phyloP scores from a whole-genome alignment of 2,888 invertebrate species.

The Philereme vetulata region DNA sequence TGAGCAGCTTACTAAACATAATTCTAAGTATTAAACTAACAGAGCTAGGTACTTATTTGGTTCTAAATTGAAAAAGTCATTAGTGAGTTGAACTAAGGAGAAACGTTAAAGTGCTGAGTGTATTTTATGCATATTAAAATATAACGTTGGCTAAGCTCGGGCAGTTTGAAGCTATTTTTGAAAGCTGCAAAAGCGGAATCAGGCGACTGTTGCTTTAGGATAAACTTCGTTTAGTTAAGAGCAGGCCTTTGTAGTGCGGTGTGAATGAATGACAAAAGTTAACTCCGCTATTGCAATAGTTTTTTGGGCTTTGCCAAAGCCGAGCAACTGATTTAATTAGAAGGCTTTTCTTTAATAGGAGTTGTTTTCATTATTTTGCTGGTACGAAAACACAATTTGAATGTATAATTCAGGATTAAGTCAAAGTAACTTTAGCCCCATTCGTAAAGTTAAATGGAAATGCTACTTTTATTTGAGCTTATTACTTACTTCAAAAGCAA shows the following conservation, averaged over 20 bases:
- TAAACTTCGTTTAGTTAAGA: conserved; percentile 61
- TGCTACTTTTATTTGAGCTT: background rate
- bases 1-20: conserved; percentile 16
- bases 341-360: conserved; percentile 22
- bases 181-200: conserved; percentile 48
- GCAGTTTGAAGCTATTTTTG: conserved; percentile 50
- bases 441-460: background rate
- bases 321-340: conserved; percentile 33
- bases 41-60: conserved; percentile 21
- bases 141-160: conserved; percentile 36
- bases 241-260: conserved; percentile 52
- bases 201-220: conserved; percentile 54
- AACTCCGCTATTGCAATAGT: conserved; percentile 42
- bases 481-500: background rate
- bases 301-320: conserved; percentile 25
- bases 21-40: conserved; percentile 17
- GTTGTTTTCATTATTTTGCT: conserved; percentile 14
- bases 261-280: conserved; percentile 52
- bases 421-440: background rate
- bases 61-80: conserved; percentile 41
- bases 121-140: conserved; percentile 44
- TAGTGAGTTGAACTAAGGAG: conserved; percentile 37
- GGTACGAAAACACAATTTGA: conserved; percentile 4
- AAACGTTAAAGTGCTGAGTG: conserved; percentile 38
- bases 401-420: background rate